A percentile compares a stretch with the other conserved stretches of the same genome.
These are phyloP conservation scores for Anoncus sp. DNA, from an alignment of 2,888 invertebrate genomes.

Conservation along the genomic window DNA sequence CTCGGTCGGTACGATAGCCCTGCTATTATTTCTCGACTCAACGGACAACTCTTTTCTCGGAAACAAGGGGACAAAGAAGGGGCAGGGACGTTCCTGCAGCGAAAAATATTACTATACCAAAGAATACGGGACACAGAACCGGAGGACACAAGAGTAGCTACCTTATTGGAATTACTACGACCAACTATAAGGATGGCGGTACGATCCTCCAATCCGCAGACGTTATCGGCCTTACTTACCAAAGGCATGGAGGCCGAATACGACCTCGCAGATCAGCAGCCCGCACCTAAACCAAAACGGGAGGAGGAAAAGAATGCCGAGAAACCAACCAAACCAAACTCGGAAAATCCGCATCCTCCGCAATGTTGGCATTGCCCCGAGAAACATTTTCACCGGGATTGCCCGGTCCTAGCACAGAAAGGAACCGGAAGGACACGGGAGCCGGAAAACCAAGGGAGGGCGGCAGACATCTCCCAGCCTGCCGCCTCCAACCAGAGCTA, in stretches of 20 bases:
- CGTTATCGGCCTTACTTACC: not conserved
- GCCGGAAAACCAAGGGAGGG: not conserved
- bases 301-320: no score
- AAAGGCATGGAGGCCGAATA: conserved; percentile 17
- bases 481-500: not conserved
- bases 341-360: not conserved
- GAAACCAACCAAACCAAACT: no score
- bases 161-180: not conserved
- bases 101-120: no score
- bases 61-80: no score
- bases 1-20: no score
- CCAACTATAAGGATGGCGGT: not conserved
- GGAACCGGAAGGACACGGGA: no score
- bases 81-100: no score
- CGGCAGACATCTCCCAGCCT: not conserved
- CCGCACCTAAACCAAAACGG: no score
- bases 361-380: conserved; percentile 11
- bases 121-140: no score
- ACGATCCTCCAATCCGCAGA: not conserved
- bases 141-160: no score
- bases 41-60: no score
- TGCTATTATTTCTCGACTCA: no score
- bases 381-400: not conserved
- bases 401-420: not conserved
- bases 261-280: not conserved